Evolutionary conservation across 2,888 invertebrate genomes (phyloP), one percentile per base, ranked within the genome.

Genomic region (Chaetogeoica ovagalla): DNA sequence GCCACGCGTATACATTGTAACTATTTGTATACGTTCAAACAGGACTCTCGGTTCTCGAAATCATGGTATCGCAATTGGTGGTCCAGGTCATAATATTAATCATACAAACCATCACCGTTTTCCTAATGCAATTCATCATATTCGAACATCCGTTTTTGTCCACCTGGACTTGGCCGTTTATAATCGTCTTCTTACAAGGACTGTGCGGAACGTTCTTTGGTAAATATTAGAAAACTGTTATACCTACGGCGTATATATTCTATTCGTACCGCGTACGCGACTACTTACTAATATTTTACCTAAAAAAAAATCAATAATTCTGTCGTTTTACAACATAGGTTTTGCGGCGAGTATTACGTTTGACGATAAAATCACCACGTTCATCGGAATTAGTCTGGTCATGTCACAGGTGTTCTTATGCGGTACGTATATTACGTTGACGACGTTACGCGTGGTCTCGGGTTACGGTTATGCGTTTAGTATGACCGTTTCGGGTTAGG

Each of bases 1-100:
- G 17, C 17, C 48, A 5, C 17, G 4, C 30, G 30, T 30, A 4
- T 30, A 30, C 4, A 30, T 30, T 30, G 30, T 30, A 30, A 30
- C 8, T 65, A 39, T 65, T 13, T 62, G 6, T 71, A 7, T 30
- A 43, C 11, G 8, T 63, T 55, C 23, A 1, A 55, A 23, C 48
- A 84, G 84, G 84, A 23, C 83, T 84, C 69, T 83, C 84, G 8
- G 73, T 82, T 74, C 21, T 82, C 62, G 84, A 84, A 81, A 82
- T 84, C 11, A 77, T 84, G 13, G 19, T 68, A 8, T 83, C 84
- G 19, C 84, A 84, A 48, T 59, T 83, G 39, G 70, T 84, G 2
- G 82, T 84, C 1, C 84, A 84, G 82, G 73, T 84, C 15, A 70
- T 82, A 9, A 81, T 84, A 55, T 83, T 84, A 79, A 65, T 83